These are phyloP conservation scores for Zonitis immaculata DNA, from an alignment of 2,888 invertebrate species.

Conservation along the genomic window DNA sequence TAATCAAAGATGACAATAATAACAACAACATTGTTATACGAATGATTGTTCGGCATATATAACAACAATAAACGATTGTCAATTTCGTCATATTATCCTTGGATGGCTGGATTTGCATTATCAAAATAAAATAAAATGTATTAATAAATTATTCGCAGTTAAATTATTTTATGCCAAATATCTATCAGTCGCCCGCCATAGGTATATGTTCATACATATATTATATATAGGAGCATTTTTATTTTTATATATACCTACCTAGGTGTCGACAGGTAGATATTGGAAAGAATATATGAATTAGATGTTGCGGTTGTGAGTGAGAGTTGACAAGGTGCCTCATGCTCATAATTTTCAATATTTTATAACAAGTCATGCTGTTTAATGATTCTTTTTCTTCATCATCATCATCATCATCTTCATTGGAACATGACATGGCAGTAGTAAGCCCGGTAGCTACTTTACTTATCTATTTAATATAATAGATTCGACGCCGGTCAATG, in stretches of 20 bases:
- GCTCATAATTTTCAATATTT: constrained; percentile 12
- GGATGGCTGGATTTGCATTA: too few species aligned
- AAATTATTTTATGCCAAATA: too few species aligned
- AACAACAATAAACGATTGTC: constrained; percentile 20
- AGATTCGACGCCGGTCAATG: constrained; percentile 43
- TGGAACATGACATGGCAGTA: constrained; percentile 42
- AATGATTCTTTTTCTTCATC: too few species aligned
- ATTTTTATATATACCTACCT: too few species aligned
- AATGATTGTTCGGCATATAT: constrained; percentile 26
- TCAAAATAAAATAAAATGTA: too few species aligned
- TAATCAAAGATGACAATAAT: constrained; percentile 34
- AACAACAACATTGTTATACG: constrained; percentile 30
- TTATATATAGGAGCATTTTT: too few species aligned
- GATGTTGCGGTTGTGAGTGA: not conserved
- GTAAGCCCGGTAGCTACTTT: constrained; percentile 49
- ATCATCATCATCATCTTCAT: too few species aligned
- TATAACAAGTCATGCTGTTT: constrained; percentile 44
- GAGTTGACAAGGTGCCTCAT: constrained; percentile 24
- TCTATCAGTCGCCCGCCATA: not conserved
- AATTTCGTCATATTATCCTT: constrained; percentile 22
- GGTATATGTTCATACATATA: too few species aligned
- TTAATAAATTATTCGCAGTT: too few species aligned
- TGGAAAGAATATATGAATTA: not conserved
- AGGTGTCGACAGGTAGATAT: constrained; percentile 22
- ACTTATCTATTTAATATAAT: constrained; percentile 47